Conservation (phyloP, 2,888 invertebrate species). For the Temnothorax rugatulus region DNA sequence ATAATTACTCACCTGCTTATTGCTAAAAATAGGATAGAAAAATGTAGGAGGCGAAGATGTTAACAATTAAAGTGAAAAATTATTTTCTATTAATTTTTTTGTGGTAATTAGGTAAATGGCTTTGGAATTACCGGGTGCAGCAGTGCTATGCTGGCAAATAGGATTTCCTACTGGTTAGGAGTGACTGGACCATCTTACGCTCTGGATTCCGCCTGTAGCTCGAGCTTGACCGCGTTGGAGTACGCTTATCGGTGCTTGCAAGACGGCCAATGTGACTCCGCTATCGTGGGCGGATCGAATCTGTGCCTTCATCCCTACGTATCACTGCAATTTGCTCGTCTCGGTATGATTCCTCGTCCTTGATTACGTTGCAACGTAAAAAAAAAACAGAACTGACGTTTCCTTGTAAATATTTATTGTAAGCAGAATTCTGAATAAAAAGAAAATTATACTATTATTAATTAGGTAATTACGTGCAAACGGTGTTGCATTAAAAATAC, state of each 20-base stretch:
- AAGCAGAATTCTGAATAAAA: not conserved
- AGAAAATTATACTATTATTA: not conserved
- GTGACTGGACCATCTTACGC: constrained; percentile 95
- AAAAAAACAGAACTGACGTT: not conserved
- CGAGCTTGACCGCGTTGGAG: constrained; percentile 95
- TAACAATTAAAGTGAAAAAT: not conserved
- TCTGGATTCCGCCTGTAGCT: constrained; percentile 98
- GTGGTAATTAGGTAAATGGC: constrained; percentile 85
- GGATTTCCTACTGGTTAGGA: constrained; percentile 95
- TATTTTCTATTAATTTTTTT: not conserved
- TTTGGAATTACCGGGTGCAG: constrained; percentile 93
- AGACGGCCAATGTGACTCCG: constrained; percentile 94
- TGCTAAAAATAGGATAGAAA: not conserved
- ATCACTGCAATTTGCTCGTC: constrained; percentile 93
- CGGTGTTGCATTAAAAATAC: not conserved
- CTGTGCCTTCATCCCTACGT: constrained; percentile 95
- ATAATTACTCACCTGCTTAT: not conserved
- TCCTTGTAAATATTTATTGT: not conserved
- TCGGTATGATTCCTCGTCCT: constrained; percentile 84
- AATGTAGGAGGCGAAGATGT: not conserved
- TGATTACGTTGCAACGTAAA: not conserved
- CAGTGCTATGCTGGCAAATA: constrained; percentile 96
- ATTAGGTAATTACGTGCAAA: not conserved
- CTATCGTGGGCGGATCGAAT: constrained; percentile 95
- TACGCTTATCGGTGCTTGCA: constrained; percentile 92